phyloP scores from a whole-genome alignment of 2,113 vertebrate genomes.

The Sialia sialis region DNA sequence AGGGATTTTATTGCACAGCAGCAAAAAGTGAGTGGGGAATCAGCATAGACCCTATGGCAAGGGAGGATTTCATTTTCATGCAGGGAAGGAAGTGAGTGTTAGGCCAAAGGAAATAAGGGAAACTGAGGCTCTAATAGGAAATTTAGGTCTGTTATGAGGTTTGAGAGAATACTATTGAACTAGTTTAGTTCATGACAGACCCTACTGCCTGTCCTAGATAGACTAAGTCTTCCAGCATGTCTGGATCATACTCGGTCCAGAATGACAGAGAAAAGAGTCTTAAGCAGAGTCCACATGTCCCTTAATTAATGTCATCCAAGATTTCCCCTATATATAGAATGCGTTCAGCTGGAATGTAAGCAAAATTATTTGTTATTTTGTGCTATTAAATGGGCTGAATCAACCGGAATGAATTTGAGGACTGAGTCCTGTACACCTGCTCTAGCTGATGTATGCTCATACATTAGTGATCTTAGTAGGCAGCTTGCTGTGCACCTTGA shows the following conservation, averaged over 20 bases:
- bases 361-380: neutral
- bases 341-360: neutral
- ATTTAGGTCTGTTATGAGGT: neutral
- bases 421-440: neutral
- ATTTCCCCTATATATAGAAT: neutral
- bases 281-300: neutral
- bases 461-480: neutral
- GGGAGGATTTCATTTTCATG: slow-evolving; percentile 31
- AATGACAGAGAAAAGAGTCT: neutral
- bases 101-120: neutral
- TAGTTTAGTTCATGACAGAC: neutral
- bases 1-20: neutral
- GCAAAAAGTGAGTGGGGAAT: neutral
- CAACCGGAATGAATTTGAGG: neutral
- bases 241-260: neutral
- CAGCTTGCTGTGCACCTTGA: neutral
- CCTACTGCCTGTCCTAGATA: neutral
- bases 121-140: neutral
- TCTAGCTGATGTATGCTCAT: neutral
- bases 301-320: neutral
- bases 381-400: neutral
- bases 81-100: neutral
- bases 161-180: neutral
- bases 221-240: neutral
- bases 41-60: neutral